A percentile compares a stretch with the other conserved stretches of the same genome.
These are phyloP conservation scores for Tanytarsus gracilentus DNA, from an alignment of 2,888 invertebrate species.

Conservation along the genomic window DNA sequence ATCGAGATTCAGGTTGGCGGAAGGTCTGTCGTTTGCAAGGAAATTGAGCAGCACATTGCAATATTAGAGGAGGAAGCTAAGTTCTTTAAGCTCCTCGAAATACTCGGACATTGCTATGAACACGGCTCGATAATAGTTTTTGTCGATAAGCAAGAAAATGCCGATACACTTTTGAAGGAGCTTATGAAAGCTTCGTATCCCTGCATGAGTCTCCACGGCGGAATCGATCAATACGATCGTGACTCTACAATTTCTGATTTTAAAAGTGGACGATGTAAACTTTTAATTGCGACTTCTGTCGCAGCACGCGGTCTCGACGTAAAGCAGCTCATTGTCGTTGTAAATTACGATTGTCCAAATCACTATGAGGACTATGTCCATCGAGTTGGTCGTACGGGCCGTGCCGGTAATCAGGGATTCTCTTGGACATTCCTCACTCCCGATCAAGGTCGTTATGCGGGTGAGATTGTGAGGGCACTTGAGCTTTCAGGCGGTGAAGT, in stretches of 20 bases:
- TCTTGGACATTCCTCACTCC: slow-evolving; percentile 96
- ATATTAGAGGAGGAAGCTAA: slow-evolving; percentile 94
- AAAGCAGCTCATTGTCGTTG: slow-evolving; percentile 91
- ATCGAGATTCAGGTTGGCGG: slow-evolving; percentile 97
- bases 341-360: slow-evolving; percentile 99
- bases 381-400: slow-evolving; percentile 74
- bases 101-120: slow-evolving; percentile 91
- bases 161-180: slow-evolving; percentile 85
- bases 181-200: slow-evolving; percentile 94
- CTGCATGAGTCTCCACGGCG: slow-evolving; percentile 96
- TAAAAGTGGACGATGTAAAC: slow-evolving; percentile 85
- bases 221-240: slow-evolving; percentile 98
- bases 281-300: slow-evolving; percentile 95
- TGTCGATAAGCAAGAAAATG: slow-evolving; percentile 97
- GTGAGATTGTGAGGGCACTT: slow-evolving; percentile 79
- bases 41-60: slow-evolving; percentile 91
- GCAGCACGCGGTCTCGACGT: slow-evolving; percentile 98
- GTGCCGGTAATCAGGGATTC: slow-evolving; percentile 91
- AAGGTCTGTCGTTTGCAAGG: slow-evolving; percentile 92
- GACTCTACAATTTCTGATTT: slow-evolving; percentile 97
- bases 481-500: slow-evolving; percentile 72
- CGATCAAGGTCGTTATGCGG: slow-evolving; percentile 88
- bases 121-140: slow-evolving; percentile 92
- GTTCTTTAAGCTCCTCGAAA: slow-evolving; percentile 90
- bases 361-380: slow-evolving; percentile 99